Base-by-base conservation (phyloP, 2,888 invertebrate species). In the Epistrophe grossulariae region DNA sequence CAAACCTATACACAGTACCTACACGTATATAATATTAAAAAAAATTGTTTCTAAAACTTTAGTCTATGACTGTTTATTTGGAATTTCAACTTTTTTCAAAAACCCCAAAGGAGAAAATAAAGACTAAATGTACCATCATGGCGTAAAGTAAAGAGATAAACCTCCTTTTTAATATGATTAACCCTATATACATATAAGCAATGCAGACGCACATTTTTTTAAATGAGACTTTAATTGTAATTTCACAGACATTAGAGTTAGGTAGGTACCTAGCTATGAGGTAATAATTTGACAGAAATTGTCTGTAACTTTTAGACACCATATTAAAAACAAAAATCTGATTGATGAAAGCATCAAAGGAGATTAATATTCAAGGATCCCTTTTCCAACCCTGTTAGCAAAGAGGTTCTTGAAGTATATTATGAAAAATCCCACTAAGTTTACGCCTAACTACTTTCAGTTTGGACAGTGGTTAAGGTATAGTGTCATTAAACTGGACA, bases 61-160 rank as follows among this genome's bases (percentile, higher is more conserved):
- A 9, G 15, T 68, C 28, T 70, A 55, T n/a, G 55, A 40, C 40
- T 70, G n/a, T 70, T 52, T 70, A 40, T 50, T 40, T 40, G 10
- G 40, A 55, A 40, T 55, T 70, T 28, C 0, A 52, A n/a, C 28
- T n/a, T 40, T 55, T 13, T 40, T 43, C 38, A 40, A 19, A 28
- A n/a, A 55, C n/a, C 55, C 55, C 9, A 40, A n/a, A 70, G 17
- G 68, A 48, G n/a, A 1, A 55, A 50, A 35, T 31, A 8, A 52
- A 19, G 52, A 70, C 55, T 50, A n/a, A n/a, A n/a, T n/a, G n/a
- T n/a, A 17, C 6, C n/a, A 38, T 35, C 15, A 35, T 24, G 17
- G 17, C 17, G 15, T 8, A 19, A 17, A 68, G 19, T 38, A 38
- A 5, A 11, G 48, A 17, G 19, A 50, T 48, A 31, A 48, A 48